Evolutionary conservation across 2,888 invertebrate species (phyloP).

Genomic region (Apamea anceps): DNA sequence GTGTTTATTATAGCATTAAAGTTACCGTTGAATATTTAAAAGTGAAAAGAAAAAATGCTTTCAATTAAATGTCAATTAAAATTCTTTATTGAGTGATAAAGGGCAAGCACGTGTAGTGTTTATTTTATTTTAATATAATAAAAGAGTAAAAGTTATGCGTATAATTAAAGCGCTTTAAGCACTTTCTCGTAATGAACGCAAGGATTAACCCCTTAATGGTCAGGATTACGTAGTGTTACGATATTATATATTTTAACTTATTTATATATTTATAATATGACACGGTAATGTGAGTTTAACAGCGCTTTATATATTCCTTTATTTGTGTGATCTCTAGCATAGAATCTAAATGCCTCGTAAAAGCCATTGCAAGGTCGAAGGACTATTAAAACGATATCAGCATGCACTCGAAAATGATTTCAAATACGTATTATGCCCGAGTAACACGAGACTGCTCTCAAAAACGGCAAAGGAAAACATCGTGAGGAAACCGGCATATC

Average conservation of each 20-base stretch:
- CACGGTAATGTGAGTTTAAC: constrained; percentile 51
- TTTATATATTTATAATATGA: constrained; percentile 44
- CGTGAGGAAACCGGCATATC: not conserved
- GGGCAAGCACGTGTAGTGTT: constrained; percentile 23
- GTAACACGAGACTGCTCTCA: not conserved
- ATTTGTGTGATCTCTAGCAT: constrained; percentile 57
- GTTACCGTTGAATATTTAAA: constrained; percentile 67
- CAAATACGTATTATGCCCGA: constrained; percentile 23
- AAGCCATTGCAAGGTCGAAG: constrained; percentile 49
- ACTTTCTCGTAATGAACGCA: constrained; percentile 14
- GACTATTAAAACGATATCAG: constrained; percentile 60
- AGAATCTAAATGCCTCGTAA: constrained; percentile 47
- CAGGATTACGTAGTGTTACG: constrained; percentile 47
- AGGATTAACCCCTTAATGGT: constrained; percentile 31
- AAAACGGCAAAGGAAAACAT: not conserved
- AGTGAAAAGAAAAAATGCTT: constrained; percentile 22
- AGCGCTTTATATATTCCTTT: constrained; percentile 42
- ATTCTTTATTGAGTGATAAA: constrained; percentile 14
- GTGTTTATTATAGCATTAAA: constrained; percentile 67
- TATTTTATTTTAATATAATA: constrained; percentile 43
- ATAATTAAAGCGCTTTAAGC: constrained; percentile 34
- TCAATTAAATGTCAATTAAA: constrained; percentile 29
- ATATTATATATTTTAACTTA: constrained; percentile 19
- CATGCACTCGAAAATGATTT: constrained; percentile 42
- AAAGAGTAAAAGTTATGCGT: constrained; percentile 33